Base-by-base conservation (phyloP, 2,888 invertebrate genomes). In the Hyposoter didymator region DNA sequence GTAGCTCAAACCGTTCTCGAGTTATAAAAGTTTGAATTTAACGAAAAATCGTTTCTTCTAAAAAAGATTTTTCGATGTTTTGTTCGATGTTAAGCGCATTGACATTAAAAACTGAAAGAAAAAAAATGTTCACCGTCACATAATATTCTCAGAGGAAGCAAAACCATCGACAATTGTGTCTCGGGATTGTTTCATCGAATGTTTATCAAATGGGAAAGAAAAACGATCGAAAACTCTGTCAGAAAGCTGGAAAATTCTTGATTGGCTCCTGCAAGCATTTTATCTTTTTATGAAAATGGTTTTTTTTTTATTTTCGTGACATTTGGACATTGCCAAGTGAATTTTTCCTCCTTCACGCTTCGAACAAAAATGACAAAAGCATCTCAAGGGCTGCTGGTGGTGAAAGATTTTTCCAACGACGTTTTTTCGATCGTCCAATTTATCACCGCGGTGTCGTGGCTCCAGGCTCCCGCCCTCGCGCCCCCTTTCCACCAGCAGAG, bases 401-500 rank as follows among this genome's bases (percentile, higher is more conserved):
- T 49, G 22, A 28, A 80, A 76, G 62, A 83, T 82, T 82, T 83
- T 82, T 76, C 67, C 14, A 43, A n/a, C 69, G 62, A 22, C 32
- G 43, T 62, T 74, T 74, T 81, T 74, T 69, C 85, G 69, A 78
- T 73, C 80, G 70, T 81, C 73, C 74, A 84, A 86, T 86, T 84
- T 86, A 86, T 86, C 86, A 86, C 84, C 75, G 64, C 39, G 35
- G 67, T 86, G 88, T 87, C 89, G 88, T 78, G 80, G 84, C 85
- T 83, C 87, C 84, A 72, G 32, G 32, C 22, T 14, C 39, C 8
- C 59, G 49, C 59, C 62, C 47, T n/a, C 22, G 14, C 39, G 14
- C 59, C 35, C 59, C 62, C 47, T n/a, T 19, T 49, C 7, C 49
- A 47, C 47, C 32, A 22, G 17, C 39, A 39, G 39, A 7, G 39